Percentiles rank a stretch among this genome's conserved stretches.
Evolutionary conservation across 2,888 invertebrate genomes (phyloP).

Genomic region (Lamellibrachia columna): DNA sequence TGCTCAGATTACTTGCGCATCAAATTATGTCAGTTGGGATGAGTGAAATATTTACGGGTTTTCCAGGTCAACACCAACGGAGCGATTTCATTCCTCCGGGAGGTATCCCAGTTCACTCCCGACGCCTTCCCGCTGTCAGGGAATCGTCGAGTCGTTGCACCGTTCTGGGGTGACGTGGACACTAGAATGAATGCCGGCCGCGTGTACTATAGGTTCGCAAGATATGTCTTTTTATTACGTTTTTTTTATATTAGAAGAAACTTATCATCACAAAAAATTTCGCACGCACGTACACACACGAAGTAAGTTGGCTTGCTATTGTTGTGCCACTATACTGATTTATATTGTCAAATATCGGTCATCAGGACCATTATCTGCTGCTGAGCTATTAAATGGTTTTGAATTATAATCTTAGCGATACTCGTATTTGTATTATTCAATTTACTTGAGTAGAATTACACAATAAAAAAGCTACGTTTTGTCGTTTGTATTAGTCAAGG

Average conservation of each 20-base stretch:
- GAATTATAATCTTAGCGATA: no score
- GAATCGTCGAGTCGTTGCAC: neutral
- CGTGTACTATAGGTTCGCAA: slow-evolving; percentile 21
- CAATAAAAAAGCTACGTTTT: no score
- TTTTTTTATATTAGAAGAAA: neutral
- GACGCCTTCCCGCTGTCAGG: slow-evolving; percentile 6
- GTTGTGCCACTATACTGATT: no score
- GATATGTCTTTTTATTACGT: neutral
- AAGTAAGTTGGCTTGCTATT: no score
- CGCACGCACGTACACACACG: no score
- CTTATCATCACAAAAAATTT: no score
- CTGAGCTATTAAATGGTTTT: no score
- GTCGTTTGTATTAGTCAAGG: no score
- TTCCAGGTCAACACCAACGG: slow-evolving; percentile 22
- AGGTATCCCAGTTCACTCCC: slow-evolving; percentile 20
- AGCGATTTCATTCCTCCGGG: neutral
- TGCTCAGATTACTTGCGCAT: neutral
- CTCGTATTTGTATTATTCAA: neutral
- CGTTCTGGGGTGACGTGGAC: slow-evolving; percentile 27
- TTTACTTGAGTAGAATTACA: neutral
- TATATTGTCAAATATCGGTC: no score
- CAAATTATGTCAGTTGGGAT: neutral
- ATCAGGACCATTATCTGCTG: no score
- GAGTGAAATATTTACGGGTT: neutral
- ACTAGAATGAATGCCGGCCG: slow-evolving; percentile 20